Evolutionary conservation across 2,797 vertebrate genomes (phyloP).

Genomic region (Protosalanx chinensis): DNA sequence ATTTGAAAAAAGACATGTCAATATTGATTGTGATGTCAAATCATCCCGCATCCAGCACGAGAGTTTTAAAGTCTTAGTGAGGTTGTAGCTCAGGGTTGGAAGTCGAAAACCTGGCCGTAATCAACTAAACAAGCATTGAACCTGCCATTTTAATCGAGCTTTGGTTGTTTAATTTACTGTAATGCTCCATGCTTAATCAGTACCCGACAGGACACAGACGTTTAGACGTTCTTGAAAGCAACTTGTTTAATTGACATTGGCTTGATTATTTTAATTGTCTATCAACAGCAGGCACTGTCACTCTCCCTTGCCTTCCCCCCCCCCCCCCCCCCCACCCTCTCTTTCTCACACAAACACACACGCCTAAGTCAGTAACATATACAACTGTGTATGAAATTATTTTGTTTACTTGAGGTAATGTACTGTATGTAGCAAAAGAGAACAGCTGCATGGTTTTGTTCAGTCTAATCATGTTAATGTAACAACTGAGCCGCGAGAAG

Average conservation of each 20-base stretch:
- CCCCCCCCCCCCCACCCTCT: too few relatives aligned
- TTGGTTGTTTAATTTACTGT: neutral
- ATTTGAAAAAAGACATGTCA: too few relatives aligned
- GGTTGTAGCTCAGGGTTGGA: neutral
- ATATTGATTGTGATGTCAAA: too few relatives aligned
- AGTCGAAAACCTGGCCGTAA: neutral
- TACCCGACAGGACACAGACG: neutral
- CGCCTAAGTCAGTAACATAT: neutral
- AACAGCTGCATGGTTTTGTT: too few relatives aligned
- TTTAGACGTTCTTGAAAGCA: neutral
- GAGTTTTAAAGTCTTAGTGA: neutral
- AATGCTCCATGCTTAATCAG: neutral
- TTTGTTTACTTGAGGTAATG: too few relatives aligned
- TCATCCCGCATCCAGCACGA: too few relatives aligned
- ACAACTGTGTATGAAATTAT: neutral
- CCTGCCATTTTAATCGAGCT: neutral
- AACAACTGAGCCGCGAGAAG: too few relatives aligned
- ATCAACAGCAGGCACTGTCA: slow-evolving; percentile 1
- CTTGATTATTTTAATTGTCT: slow-evolving; percentile 4
- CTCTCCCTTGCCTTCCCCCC: neutral
- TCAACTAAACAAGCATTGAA: neutral
- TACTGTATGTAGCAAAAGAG: too few relatives aligned
- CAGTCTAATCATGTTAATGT: too few relatives aligned
- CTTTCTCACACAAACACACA: neutral
- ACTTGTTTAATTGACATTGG: slow-evolving; percentile 1